These are phyloP conservation scores for Scolopax bukidnonensis DNA, from an alignment of 2,797 vertebrate species.

Conservation along the genomic window DNA sequence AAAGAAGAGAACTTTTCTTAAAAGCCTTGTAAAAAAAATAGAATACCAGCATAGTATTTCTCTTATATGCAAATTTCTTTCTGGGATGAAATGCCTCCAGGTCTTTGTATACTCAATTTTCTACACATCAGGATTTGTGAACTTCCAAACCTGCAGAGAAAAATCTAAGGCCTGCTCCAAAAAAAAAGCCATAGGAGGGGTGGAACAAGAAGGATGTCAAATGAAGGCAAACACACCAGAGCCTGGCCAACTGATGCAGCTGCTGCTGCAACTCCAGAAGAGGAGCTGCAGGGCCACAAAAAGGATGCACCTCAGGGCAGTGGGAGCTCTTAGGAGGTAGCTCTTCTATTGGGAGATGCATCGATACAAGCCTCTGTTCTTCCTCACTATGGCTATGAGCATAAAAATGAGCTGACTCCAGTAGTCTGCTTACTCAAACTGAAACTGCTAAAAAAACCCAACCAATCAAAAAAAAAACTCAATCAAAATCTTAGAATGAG, in stretches of 20 bases:
- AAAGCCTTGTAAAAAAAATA: not conserved
- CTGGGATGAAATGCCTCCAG: accelerated
- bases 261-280: not conserved
- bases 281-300: not conserved
- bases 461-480: too few relatives aligned
- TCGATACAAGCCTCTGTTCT: not conserved
- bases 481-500: not conserved
- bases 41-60: not conserved
- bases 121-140: not conserved
- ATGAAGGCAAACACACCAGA: not conserved
- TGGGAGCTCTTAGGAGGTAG: not conserved
- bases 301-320: not conserved
- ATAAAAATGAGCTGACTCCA: not conserved
- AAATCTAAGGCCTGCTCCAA: not conserved
- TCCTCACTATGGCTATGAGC: not conserved
- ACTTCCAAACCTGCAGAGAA: not conserved
- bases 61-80: not conserved
- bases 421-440: not conserved
- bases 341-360: not conserved
- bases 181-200: not conserved
- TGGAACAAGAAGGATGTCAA: not conserved
- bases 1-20: not conserved
- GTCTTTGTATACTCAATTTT: not conserved
- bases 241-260: not conserved
- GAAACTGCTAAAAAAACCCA: not conserved